A percentile compares a stretch with the other conserved stretches of the same genome.
Evolutionary conservation across 2,888 invertebrate species (phyloP).

Genomic region (Xylophagus ater): DNA sequence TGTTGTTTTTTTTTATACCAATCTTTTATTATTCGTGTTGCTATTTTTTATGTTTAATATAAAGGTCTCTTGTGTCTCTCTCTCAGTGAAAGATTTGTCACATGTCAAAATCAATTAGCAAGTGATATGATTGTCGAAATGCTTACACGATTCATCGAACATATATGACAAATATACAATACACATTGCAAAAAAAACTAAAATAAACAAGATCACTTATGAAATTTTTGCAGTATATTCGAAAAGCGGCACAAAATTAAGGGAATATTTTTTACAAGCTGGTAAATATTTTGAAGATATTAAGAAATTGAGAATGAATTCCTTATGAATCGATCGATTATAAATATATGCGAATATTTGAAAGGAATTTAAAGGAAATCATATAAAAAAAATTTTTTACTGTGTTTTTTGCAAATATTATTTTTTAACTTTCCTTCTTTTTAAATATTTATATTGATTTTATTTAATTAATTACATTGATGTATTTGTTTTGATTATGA

Average conservation of each 20-base stretch:
- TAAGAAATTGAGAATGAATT: conserved; percentile 1
- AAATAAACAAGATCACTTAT: too few relatives aligned
- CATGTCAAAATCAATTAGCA: conserved; percentile 39
- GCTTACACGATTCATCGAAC: conserved; percentile 38
- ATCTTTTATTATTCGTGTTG: too few relatives aligned
- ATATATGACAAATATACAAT: conserved; percentile 20
- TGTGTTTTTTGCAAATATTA: conserved; percentile 2
- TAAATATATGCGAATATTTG: conserved; percentile 6
- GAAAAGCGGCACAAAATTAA: too few relatives aligned
- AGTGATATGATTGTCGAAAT: conserved; percentile 27
- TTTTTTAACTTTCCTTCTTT: not conserved
- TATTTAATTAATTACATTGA: not conserved
- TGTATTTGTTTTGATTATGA: not conserved
- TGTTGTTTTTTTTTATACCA: too few relatives aligned
- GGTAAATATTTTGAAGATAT: conserved; percentile 4
- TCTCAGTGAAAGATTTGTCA: conserved; percentile 34
- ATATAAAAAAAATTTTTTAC: too few relatives aligned
- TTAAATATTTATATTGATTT: too few relatives aligned
- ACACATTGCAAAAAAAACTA: conserved; percentile 5
- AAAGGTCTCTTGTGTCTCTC: too few relatives aligned
- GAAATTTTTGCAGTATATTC: too few relatives aligned
- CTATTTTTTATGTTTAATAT: too few relatives aligned
- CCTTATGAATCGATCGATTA: conserved; percentile 3
- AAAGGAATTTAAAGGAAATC: too few relatives aligned
- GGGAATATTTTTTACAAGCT: too few relatives aligned